A percentile compares a stretch with the other conserved stretches of the same genome.
Evolutionary conservation across 2,797 vertebrate species (phyloP).

Genomic region (Sphenopsis melanotis): DNA sequence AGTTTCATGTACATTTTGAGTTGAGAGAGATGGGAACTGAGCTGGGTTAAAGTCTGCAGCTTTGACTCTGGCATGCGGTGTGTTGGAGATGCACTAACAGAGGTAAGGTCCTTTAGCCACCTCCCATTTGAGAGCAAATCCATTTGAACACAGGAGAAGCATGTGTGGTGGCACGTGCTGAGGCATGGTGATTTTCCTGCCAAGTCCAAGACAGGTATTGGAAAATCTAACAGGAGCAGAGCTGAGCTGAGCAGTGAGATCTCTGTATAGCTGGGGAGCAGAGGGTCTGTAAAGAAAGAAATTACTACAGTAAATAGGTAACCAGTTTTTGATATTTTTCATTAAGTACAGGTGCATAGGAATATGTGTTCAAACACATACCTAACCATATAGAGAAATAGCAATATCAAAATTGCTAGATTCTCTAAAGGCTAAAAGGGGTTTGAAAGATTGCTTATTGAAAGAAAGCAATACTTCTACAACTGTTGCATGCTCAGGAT

Average conservation of each 20-base stretch:
- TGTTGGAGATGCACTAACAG: neutral
- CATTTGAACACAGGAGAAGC: neutral
- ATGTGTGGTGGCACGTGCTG: neutral
- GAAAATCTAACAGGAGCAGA: neutral
- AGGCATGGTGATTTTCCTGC: neutral
- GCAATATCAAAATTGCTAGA: neutral
- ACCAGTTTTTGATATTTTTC: neutral
- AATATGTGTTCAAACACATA: neutral
- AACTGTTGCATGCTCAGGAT: neutral
- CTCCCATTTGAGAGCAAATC: neutral
- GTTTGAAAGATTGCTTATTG: neutral
- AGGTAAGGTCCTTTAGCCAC: neutral
- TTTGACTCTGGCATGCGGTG: neutral
- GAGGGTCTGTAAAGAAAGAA: neutral
- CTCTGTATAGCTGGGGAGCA: neutral
- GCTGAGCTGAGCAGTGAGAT: neutral
- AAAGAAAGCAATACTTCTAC: neutral
- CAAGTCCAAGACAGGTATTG: neutral
- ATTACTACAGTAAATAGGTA: neutral
- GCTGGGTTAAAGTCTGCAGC: neutral
- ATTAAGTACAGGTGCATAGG: neutral
- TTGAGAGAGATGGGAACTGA: neutral
- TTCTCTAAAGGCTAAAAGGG: neutral
- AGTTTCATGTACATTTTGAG: neutral
- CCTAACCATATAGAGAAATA: neutral